Evolutionary conservation across 2,888 invertebrate species (phyloP).

Genomic region (Blastobasis adustella): DNA sequence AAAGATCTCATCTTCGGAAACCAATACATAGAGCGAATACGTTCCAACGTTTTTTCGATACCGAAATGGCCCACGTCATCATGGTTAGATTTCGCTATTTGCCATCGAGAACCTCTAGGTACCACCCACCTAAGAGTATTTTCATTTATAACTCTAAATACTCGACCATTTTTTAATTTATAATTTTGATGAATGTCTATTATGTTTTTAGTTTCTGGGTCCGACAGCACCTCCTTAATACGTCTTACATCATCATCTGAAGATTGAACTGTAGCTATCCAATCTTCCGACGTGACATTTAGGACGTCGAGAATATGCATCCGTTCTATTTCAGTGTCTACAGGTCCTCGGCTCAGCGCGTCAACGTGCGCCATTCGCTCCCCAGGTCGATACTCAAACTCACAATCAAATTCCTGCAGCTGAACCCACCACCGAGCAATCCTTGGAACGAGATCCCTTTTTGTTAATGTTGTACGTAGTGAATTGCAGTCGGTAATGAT

Average conservation of each 20-base stretch:
- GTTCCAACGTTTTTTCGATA: not conserved
- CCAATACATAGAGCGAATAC: constrained; percentile 8
- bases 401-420: constrained; percentile 8
- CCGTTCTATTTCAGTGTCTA: not conserved
- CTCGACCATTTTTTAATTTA: not conserved
- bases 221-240: not conserved
- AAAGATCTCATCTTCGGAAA: constrained; percentile 3
- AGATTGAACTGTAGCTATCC: not conserved
- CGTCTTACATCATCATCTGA: not conserved
- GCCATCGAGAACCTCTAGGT: not conserved
- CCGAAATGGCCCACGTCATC: not conserved
- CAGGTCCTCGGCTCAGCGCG: constrained; percentile 5
- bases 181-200: not conserved
- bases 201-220: not conserved
- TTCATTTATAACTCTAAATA: not conserved
- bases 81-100: not conserved
- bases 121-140: not conserved
- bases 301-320: not conserved
- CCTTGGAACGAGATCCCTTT: constrained; percentile 3
- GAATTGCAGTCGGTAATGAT: constrained; percentile 9
- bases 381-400: constrained; percentile 4
- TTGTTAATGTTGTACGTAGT: constrained; percentile 7
- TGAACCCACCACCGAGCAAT: constrained; percentile 9
- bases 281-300: constrained; percentile 1
- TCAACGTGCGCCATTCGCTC: constrained; percentile 7